These are phyloP conservation scores for Lasioglossum leucozonium DNA, from an alignment of 2,888 invertebrate genomes.

Conservation along the genomic window DNA sequence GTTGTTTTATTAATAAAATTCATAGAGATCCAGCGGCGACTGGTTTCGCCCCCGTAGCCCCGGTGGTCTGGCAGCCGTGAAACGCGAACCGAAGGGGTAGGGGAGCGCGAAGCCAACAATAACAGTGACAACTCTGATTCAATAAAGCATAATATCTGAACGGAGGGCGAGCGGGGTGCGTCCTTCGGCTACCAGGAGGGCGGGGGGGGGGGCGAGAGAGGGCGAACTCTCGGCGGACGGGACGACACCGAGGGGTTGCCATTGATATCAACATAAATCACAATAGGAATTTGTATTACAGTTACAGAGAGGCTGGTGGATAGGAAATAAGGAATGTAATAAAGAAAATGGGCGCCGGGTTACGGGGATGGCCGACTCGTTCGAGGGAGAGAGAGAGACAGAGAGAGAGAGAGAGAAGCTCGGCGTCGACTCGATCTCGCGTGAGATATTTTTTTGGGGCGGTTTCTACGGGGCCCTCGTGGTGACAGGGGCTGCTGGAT, in stretches of 20 bases:
- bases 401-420: slow-evolving; percentile 33
- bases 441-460: slow-evolving; percentile 25
- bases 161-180: slow-evolving; percentile 67
- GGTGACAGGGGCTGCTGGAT: slow-evolving; percentile 6
- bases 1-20: slow-evolving; percentile 81
- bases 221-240: slow-evolving; percentile 52
- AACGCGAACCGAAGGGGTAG: slow-evolving; percentile 46
- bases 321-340: slow-evolving; percentile 85
- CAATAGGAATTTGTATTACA: slow-evolving; percentile 85
- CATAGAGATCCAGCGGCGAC: slow-evolving; percentile 72
- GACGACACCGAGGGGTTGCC: slow-evolving; percentile 76
- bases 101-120: slow-evolving; percentile 77
- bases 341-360: slow-evolving; percentile 83
- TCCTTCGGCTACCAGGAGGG: slow-evolving; percentile 46
- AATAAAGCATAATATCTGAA: slow-evolving; percentile 84
- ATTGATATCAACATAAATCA: slow-evolving; percentile 85
- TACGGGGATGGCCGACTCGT: slow-evolving; percentile 46
- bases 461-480: not conserved
- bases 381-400: slow-evolving; percentile 6
- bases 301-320: slow-evolving; percentile 83
- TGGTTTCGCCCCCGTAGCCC: slow-evolving; percentile 56
- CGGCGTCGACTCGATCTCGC: slow-evolving; percentile 17
- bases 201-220: slow-evolving; percentile 26
- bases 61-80: slow-evolving; percentile 64
- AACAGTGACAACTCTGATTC: slow-evolving; percentile 82